Evolutionary conservation across 2,797 vertebrate species (phyloP).

Genomic region (Tragopan temminckii): DNA sequence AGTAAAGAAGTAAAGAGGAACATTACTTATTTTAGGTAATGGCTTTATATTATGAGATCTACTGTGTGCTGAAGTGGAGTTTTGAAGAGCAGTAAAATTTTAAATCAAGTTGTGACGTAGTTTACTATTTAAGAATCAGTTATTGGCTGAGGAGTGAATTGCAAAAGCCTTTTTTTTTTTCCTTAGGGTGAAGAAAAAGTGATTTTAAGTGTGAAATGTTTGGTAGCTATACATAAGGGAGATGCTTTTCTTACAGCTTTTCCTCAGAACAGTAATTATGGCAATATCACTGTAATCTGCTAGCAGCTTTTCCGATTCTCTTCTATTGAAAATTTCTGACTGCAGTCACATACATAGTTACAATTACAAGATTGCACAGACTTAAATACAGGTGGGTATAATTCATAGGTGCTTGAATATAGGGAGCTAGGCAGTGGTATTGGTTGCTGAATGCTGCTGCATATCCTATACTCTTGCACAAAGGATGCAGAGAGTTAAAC

Average conservation of each 20-base stretch:
- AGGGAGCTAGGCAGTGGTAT: neutral
- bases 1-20: neutral
- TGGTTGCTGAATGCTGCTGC: neutral
- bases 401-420: neutral
- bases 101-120: slow-evolving; percentile 7
- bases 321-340: neutral
- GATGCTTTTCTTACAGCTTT: neutral
- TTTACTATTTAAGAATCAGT: neutral
- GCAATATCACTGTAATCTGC: neutral
- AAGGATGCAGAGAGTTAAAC: neutral
- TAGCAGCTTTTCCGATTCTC: neutral
- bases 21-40: neutral
- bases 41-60: neutral
- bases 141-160: neutral
- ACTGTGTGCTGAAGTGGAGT: neutral
- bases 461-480: neutral
- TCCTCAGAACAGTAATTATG: neutral
- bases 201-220: neutral
- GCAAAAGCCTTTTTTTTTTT: slow-evolving; percentile 17
- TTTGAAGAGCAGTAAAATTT: neutral
- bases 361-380: neutral
- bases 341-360: neutral
- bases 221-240: neutral
- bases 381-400: neutral
- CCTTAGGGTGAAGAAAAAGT: neutral